Conservation (phyloP, 2,113 vertebrate genomes). For the Fukomys damarensis region DNA sequence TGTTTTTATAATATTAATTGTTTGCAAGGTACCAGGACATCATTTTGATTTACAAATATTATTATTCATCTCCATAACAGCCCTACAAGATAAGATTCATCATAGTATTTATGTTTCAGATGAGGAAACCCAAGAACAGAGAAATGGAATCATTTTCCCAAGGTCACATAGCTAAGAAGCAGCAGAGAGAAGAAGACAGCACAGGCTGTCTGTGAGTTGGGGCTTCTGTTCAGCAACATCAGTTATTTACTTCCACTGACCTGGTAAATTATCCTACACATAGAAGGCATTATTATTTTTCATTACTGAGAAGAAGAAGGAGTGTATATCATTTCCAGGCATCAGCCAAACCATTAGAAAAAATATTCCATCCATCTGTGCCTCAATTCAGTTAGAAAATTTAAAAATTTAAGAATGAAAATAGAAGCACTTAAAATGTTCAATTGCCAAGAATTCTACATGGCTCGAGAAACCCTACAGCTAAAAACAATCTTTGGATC, state of each 20-base stretch:
- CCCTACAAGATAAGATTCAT: neutral
- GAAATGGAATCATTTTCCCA: neutral
- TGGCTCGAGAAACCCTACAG: neutral
- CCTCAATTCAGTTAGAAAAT: slow-evolving; percentile 9
- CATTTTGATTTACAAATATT: neutral
- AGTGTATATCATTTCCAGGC: neutral
- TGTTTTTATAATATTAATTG: neutral
- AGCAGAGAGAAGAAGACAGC: neutral
- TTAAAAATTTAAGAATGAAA: neutral
- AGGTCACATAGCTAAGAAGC: neutral
- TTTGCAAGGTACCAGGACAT: neutral
- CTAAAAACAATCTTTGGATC: neutral
- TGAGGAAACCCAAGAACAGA: neutral
- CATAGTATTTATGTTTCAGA: neutral
- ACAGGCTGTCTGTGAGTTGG: neutral
- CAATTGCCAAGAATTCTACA: slow-evolving; percentile 19
- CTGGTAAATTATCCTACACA: neutral
- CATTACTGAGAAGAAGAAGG: neutral
- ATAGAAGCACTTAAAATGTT: slow-evolving; percentile 1
- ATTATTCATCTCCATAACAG: neutral
- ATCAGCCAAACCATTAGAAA: slow-evolving; percentile 5
- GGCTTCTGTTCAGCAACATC: neutral
- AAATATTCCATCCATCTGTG: neutral
- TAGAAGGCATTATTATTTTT: neutral
- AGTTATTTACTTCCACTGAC: neutral